phyloP scores from a whole-genome alignment of 2,888 invertebrate species.

The Cryptocephalus moraei region DNA sequence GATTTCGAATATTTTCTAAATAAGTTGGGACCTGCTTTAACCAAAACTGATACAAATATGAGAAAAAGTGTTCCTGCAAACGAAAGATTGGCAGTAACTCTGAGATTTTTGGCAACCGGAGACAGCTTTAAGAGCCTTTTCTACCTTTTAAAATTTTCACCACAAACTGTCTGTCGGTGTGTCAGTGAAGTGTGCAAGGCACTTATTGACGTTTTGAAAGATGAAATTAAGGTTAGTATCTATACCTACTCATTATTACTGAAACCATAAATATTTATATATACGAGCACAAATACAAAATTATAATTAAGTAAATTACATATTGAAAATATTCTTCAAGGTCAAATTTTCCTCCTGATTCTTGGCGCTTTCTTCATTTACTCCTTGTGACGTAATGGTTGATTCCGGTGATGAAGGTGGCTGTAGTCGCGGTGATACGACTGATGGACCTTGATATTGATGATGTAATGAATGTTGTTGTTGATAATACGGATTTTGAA shows the following conservation, averaged over 20 bases:
- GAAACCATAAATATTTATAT: too few species aligned
- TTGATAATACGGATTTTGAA: too few species aligned
- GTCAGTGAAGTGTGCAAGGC: constrained; percentile 14
- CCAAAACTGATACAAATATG: constrained; percentile 13
- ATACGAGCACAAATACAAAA: too few species aligned
- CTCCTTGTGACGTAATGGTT: too few species aligned
- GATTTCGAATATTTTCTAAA: constrained; percentile 16
- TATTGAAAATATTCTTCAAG: too few species aligned
- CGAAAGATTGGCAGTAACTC: constrained; percentile 14
- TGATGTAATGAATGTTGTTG: too few species aligned
- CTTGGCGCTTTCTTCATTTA: too few species aligned
- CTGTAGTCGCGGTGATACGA: too few species aligned
- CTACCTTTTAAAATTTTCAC: constrained; percentile 18
- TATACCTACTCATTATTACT: constrained; percentile 2
- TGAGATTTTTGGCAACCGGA: constrained; percentile 16
- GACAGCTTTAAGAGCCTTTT: constrained; percentile 16
- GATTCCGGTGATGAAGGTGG: too few species aligned
- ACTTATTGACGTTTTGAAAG: constrained; percentile 10
- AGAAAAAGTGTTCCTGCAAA: constrained; percentile 14
- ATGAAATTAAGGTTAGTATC: constrained; percentile 12
- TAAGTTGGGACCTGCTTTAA: constrained; percentile 10
- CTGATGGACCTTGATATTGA: too few species aligned
- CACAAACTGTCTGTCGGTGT: constrained; percentile 11
- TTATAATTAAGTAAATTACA: too few species aligned
- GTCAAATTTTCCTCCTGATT: too few species aligned